Evolutionary conservation across 2,888 invertebrate species (phyloP), one percentile per base, ranked within the genome.

Genomic region (Smittia aterrima): DNA sequence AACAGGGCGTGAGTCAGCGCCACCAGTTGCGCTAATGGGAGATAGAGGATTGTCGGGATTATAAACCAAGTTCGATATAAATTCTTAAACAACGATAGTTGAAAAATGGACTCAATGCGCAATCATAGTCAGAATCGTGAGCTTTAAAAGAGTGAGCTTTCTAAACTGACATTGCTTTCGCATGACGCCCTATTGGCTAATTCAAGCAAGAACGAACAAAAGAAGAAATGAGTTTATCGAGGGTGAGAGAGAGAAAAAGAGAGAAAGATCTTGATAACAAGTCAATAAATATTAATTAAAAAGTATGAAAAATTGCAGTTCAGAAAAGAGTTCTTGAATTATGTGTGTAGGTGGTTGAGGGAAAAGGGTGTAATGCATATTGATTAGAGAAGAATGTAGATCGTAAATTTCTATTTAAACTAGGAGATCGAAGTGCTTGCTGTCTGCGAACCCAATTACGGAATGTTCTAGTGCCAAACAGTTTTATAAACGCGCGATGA

Each of bases 1-100:
- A 66, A 86, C 92, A 76, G 93, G 92, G 78, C 92, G 90, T 83
- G 93, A 94, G 83, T 95, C 95, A 18, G 95, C 95, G 76, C 94
- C 93, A 77, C 94, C 94, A 77, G 95, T 95, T 78, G 93, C 94
- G 84, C 94, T 95, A 86, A 79, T 83, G 80, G 75, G 7, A 25
- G 13, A 16, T 1, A 47, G 16, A 47, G 47, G n/a, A 47, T 13
- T 6, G 47, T 2, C 47, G n/a, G 47, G n/a, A n/a, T n/a, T 47
- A 47, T 47, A n/a, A n/a, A 58, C 18, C 58, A 22, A 18, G 58
- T 13, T 16, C 22, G 20, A 13, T 3, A 18, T 2, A 58, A 22
- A 58, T 22, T 3, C 9, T 58, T 7, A 58, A 18, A 58, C 58
- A 58, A 22, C 13, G 16, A 47, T 13, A 47, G 11, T 20, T 58